Base-by-base conservation (phyloP, 1,140 invertebrate species). In the Plectrocnemia conspersa region DNA sequence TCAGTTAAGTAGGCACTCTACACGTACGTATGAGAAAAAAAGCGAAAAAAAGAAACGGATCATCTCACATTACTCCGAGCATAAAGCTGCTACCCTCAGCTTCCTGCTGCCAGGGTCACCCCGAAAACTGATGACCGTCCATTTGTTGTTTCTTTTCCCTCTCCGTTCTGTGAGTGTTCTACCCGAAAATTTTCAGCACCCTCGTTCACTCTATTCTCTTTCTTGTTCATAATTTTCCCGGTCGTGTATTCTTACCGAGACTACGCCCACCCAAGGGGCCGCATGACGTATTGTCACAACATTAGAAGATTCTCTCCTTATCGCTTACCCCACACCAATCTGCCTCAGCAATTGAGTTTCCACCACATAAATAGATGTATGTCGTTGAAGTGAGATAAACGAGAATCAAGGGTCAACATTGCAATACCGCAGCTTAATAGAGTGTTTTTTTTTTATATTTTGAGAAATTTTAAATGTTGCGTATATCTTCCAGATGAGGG, bases 1-100 rank as follows among this genome's bases (percentile, higher is more conserved):
- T 11, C 11, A 25, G 42, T 24, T 50, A 50, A 50, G 47, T 50
- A 24, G 33, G 9, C 16, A 25, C 21, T 49, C 46, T 6, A 11
- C 6, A 11, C 23, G n/a, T 16, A 21, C 46, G 21, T 21, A 19
- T 22, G 29, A 27, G 11, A 9, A 2, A 15, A 13, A 11, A 24
- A n/a, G 16, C 15, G 33, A 47, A 50, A 50, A 50, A 38, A 50
- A 50, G 47, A 50, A 50, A 50, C 47, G 32, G 47, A 50, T 50
- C 47, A 36, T 50, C 47, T 50, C 33, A 36, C 47, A 50, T 50
- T 50, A 50, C 32, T 50, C 18, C 22, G 19, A 22, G 22, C 13
- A 16, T 24, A 35, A 25, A 38, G 47, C 33, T 38, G 47, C 19
- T 38, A 38, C 47, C 33, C 32, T 38, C 47, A 24, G 32, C 47